phyloP scores from a whole-genome alignment of 2,797 vertebrate genomes.

The Scarus forsteni region DNA sequence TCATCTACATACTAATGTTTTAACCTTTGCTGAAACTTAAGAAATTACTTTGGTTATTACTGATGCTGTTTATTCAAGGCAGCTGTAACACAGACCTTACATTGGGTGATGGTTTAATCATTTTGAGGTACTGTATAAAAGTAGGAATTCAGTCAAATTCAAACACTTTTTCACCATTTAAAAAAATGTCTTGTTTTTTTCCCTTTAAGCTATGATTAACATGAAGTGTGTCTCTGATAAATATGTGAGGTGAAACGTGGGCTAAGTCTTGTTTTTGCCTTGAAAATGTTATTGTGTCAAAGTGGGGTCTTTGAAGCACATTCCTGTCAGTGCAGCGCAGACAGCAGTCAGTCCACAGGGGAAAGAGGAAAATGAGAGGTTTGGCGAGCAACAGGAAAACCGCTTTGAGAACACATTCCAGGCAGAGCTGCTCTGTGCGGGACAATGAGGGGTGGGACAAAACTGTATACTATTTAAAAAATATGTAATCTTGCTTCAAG shows the following conservation, averaged over 20 bases:
- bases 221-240: neutral
- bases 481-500: constrained; percentile 75
- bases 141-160: no score
- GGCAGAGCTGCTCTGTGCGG: constrained; percentile 65
- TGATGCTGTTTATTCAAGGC: no score
- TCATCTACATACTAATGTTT: no score
- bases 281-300: constrained; percentile 30
- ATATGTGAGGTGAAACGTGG: neutral
- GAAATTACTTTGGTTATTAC: no score
- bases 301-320: constrained; percentile 61
- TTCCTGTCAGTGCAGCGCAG: constrained; percentile 69
- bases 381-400: constrained; percentile 86
- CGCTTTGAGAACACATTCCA: constrained; percentile 86
- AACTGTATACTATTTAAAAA: constrained; percentile 69
- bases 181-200: no score
- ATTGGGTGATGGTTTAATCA: no score
- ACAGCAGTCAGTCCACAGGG: constrained; percentile 69
- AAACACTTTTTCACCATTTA: no score
- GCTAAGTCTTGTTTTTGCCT: neutral
- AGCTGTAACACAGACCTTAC: no score
- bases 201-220: no score
- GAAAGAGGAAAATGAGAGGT: constrained; percentile 82
- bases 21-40: no score
- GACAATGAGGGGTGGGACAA: constrained; percentile 88
- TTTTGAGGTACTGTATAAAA: no score